Evolutionary conservation across 1,140 invertebrate species (phyloP).

Genomic region (Camponotus pennsylvanicus): DNA sequence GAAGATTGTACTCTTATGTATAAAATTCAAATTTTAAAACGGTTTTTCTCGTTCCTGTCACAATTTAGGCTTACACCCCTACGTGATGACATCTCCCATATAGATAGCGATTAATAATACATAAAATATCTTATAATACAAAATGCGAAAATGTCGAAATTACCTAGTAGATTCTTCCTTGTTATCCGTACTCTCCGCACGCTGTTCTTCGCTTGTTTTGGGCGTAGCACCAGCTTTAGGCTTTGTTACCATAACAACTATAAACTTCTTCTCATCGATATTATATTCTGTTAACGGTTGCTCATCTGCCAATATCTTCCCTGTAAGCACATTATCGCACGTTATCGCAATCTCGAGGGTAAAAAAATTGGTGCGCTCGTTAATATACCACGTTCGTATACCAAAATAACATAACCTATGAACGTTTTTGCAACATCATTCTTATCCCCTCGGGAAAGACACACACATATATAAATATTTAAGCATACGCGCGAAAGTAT

Average conservation of each 20-base stretch:
- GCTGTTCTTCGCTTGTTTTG: slow-evolving; percentile 81
- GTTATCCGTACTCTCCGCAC: slow-evolving; percentile 72
- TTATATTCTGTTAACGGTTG: slow-evolving; percentile 95
- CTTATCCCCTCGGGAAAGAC: neutral
- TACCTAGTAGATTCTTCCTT: slow-evolving; percentile 78
- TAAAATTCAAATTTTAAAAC: too few species aligned
- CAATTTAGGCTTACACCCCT: too few species aligned
- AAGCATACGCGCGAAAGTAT: neutral
- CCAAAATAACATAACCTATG: slow-evolving; percentile 65
- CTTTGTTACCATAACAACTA: slow-evolving; percentile 99
- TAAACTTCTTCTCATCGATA: slow-evolving; percentile 99
- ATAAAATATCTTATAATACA: neutral
- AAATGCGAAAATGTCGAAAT: neutral
- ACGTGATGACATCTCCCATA: too few species aligned
- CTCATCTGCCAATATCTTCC: slow-evolving; percentile 96
- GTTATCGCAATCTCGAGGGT: neutral
- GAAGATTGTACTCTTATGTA: too few species aligned
- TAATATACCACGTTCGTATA: neutral
- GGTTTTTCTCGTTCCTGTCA: too few species aligned
- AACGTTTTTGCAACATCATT: slow-evolving; percentile 36
- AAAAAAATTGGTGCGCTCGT: neutral
- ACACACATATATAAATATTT: too few species aligned
- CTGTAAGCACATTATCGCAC: slow-evolving; percentile 85
- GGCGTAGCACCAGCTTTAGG: slow-evolving; percentile 88
- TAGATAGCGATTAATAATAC: neutral